A percentile compares a stretch with the other conserved stretches of the same genome.
Conservation (phyloP, 2,888 invertebrate species). For the Crossocerus cetratus region DNA sequence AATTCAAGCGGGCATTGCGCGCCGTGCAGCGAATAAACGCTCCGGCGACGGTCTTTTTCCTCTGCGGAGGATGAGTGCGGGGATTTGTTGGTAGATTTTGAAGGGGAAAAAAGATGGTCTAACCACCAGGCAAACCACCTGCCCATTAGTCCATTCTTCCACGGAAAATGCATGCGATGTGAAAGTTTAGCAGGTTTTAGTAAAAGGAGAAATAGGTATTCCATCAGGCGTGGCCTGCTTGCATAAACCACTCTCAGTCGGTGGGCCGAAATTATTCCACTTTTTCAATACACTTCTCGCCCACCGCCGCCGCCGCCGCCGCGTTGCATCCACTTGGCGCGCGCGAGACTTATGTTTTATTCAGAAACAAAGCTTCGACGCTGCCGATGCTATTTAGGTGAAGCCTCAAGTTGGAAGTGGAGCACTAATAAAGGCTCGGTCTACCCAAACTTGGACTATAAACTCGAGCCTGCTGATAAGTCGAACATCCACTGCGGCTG, state of each 20-base stretch:
- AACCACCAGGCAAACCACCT: no score
- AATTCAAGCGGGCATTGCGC: constrained; percentile 46
- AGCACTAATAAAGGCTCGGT: background rate
- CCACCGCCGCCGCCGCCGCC: background rate
- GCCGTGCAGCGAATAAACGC: constrained; percentile 47
- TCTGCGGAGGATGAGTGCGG: background rate
- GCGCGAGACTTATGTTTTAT: constrained; percentile 3
- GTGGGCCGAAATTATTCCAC: background rate
- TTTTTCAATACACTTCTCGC: background rate
- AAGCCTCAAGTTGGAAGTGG: constrained; percentile 1
- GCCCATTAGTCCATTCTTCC: no score
- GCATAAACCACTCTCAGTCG: background rate
- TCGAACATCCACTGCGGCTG: background rate
- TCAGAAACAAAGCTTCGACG: background rate
- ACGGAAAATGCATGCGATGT: no score
- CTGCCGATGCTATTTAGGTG: background rate
- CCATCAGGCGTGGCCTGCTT: background rate
- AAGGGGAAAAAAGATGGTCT: no score
- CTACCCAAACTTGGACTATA: background rate
- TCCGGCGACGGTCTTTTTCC: constrained; percentile 20
- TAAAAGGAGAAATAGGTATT: background rate
- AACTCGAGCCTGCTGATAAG: background rate
- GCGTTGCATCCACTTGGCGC: background rate
- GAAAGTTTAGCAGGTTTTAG: no score
- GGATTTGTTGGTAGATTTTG: no score